A percentile compares a stretch with the other conserved stretches of the same genome.
phyloP scores from a whole-genome alignment of 1,140 invertebrate species.

The Zaprionus vittiger region DNA sequence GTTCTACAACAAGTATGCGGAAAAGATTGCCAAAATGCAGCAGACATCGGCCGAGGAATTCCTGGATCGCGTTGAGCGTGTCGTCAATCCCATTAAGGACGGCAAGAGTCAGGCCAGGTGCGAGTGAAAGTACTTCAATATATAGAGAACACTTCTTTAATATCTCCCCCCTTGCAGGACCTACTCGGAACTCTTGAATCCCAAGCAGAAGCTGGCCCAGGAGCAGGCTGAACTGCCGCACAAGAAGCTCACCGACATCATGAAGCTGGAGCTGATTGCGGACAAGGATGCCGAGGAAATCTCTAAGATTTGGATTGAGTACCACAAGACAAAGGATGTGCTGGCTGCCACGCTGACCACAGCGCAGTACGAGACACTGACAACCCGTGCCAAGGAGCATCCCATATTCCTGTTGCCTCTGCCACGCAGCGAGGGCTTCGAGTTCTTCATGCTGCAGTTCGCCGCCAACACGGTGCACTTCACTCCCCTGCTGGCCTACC shows the following conservation, averaged over 20 bases:
- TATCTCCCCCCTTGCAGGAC: constrained; percentile 27
- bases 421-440: constrained; percentile 93
- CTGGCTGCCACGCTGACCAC: constrained; percentile 89
- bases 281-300: constrained; percentile 91
- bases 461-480: constrained; percentile 91
- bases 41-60: constrained; percentile 91
- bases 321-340: constrained; percentile 91
- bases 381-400: constrained; percentile 86
- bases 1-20: constrained; percentile 92
- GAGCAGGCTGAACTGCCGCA: constrained; percentile 76
- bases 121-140: neutral
- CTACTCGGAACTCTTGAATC: constrained; percentile 85
- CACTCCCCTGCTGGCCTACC: constrained; percentile 94
- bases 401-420: constrained; percentile 93
- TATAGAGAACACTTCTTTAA: neutral
- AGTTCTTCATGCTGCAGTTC: constrained; percentile 94
- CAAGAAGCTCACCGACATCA: constrained; percentile 88
- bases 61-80: constrained; percentile 87
- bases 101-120: constrained; percentile 84
- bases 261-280: constrained; percentile 91
- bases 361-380: constrained; percentile 87
- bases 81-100: constrained; percentile 84
- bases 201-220: constrained; percentile 84
- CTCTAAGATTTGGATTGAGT: constrained; percentile 91
- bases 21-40: constrained; percentile 90